phyloP scores from a whole-genome alignment of 2,797 vertebrate genomes.

The Hephaestus fuliginosus region DNA sequence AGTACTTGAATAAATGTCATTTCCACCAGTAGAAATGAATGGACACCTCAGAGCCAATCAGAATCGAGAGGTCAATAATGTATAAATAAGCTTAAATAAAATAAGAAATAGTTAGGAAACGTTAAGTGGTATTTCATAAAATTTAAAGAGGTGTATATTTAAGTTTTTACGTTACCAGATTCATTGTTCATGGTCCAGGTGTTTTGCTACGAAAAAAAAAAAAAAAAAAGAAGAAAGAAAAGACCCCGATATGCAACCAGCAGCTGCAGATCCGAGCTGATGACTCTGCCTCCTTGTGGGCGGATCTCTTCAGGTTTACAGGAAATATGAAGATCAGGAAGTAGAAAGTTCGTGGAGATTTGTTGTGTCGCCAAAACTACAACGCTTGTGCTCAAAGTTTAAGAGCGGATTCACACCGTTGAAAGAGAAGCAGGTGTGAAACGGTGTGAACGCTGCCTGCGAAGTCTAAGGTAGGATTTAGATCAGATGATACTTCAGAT shows the following conservation, averaged over 20 bases:
- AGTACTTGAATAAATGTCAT: too few species aligned
- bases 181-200: too few species aligned
- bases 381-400: background rate
- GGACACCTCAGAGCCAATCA: background rate
- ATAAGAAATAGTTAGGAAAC: too few species aligned
- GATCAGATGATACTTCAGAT: background rate
- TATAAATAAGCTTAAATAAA: background rate
- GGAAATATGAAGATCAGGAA: constrained; percentile 82
- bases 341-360: constrained; percentile 56
- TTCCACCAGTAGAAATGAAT: background rate
- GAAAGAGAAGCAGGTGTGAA: constrained; percentile 6
- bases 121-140: background rate
- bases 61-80: background rate
- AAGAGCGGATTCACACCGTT: background rate
- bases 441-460: constrained; percentile 3
- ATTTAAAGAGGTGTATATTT: background rate
- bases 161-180: too few species aligned
- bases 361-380: constrained; percentile 45
- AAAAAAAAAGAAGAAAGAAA: too few species aligned
- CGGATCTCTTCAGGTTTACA: constrained; percentile 75
- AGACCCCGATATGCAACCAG: accelerated
- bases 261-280: background rate
- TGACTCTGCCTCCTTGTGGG: constrained; percentile 61
- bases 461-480: constrained; percentile 68
- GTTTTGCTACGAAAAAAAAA: too few species aligned